These are phyloP conservation scores for Eilema depressum DNA, from an alignment of 2,888 invertebrate species.

Conservation along the genomic window DNA sequence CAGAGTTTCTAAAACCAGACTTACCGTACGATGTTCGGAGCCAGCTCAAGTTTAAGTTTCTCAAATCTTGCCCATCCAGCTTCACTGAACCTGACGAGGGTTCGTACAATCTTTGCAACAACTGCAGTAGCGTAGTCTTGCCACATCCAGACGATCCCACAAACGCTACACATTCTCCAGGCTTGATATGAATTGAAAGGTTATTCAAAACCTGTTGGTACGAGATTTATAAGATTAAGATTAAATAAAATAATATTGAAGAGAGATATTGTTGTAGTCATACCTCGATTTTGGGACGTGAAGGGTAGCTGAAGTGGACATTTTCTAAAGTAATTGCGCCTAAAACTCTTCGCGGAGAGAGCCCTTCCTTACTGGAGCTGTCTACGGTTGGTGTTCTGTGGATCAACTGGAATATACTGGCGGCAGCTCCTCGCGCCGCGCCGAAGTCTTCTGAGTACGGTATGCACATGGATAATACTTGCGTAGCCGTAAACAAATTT, in stretches of 20 bases:
- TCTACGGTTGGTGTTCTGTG: slow-evolving; percentile 91
- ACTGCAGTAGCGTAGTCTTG: slow-evolving; percentile 92
- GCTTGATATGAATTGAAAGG: slow-evolving; percentile 88
- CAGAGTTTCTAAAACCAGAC: background rate
- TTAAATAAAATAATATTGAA: too few species aligned
- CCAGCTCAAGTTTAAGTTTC: slow-evolving; percentile 91
- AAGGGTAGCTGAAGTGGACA: slow-evolving; percentile 92
- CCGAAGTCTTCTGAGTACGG: slow-evolving; percentile 92
- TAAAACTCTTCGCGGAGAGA: slow-evolving; percentile 82
- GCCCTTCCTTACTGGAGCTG: slow-evolving; percentile 88
- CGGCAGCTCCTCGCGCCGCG: slow-evolving; percentile 91
- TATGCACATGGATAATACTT: slow-evolving; percentile 91
- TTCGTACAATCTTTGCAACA: slow-evolving; percentile 92
- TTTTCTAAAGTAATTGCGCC: slow-evolving; percentile 91
- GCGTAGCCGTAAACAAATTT: slow-evolving; percentile 91
- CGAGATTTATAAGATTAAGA: background rate
- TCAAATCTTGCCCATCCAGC: slow-evolving; percentile 89
- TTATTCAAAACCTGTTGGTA: slow-evolving; percentile 88
- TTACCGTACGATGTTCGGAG: slow-evolving; percentile 91
- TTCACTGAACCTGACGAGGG: slow-evolving; percentile 86
- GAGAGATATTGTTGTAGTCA: background rate
- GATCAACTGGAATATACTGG: slow-evolving; percentile 90
- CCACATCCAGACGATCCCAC: slow-evolving; percentile 93
- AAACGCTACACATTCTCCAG: slow-evolving; percentile 91
- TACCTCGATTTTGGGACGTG: slow-evolving; percentile 90